phyloP scores from a whole-genome alignment of 2,888 invertebrate genomes.

The Sympetrum striolatum region DNA sequence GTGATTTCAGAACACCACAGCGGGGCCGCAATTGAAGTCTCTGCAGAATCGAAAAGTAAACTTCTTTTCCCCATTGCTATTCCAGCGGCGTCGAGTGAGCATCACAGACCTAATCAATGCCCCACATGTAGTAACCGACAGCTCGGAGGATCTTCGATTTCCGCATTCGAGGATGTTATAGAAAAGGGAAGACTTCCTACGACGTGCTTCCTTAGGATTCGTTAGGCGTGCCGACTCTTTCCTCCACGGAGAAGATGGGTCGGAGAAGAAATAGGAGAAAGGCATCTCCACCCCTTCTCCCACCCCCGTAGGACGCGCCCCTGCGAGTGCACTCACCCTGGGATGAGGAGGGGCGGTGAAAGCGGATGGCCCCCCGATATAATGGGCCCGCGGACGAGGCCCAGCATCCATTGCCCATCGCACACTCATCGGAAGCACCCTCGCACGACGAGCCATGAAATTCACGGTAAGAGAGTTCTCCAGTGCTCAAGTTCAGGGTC shows the following conservation, averaged over 20 bases:
- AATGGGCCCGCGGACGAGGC: not conserved
- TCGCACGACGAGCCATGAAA: not conserved
- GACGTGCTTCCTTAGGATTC: not conserved
- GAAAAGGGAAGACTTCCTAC: not conserved
- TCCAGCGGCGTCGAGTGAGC: too few species aligned
- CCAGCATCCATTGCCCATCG: slow-evolving; percentile 29
- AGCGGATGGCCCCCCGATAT: slow-evolving; percentile 14
- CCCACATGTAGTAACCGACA: too few species aligned
- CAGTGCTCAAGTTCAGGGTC: not conserved
- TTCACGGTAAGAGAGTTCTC: not conserved
- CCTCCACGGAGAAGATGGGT: not conserved
- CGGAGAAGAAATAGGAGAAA: not conserved
- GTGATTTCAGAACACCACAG: too few species aligned
- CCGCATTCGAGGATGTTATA: not conserved
- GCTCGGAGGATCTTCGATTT: too few species aligned
- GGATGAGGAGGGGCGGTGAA: slow-evolving; percentile 31
- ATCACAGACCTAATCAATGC: too few species aligned
- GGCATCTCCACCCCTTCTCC: not conserved
- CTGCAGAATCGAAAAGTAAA: too few species aligned
- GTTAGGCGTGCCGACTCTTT: not conserved
- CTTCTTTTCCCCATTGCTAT: too few species aligned
- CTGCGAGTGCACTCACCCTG: not conserved
- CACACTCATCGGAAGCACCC: not conserved
- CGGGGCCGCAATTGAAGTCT: too few species aligned
- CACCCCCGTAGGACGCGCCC: not conserved